phyloP scores from a whole-genome alignment of 2,888 invertebrate species.

The Sicus ferrugineus region DNA sequence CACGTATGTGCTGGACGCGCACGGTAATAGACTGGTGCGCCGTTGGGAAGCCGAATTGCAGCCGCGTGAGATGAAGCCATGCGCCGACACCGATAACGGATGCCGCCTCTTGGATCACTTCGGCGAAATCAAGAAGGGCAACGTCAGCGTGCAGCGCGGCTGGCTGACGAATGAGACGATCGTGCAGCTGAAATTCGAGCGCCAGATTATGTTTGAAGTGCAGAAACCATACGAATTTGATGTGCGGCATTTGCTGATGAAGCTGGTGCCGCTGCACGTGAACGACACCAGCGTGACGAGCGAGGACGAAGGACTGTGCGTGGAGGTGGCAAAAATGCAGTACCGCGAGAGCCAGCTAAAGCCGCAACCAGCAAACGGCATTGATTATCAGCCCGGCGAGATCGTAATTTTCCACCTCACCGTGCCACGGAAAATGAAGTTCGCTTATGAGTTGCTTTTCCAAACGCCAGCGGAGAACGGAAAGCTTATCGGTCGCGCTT shows the following conservation, averaged over 20 bases:
- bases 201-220: constrained; percentile 74
- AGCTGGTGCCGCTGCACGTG: constrained; percentile 59
- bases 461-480: constrained; percentile 72
- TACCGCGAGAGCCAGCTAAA: constrained; percentile 54
- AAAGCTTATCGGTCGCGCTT: constrained; percentile 82
- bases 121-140: constrained; percentile 33
- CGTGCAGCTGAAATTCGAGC: constrained; percentile 80
- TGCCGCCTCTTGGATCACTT: constrained; percentile 38
- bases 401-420: constrained; percentile 58
- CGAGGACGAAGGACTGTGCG: constrained; percentile 44
- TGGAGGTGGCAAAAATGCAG: constrained; percentile 55
- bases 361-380: constrained; percentile 50
- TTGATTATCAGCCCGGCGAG: constrained; percentile 53
- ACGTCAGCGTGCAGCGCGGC: constrained; percentile 64
- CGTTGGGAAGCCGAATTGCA: constrained; percentile 68
- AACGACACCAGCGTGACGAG: constrained; percentile 30
- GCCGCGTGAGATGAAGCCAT: constrained; percentile 48
- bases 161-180: constrained; percentile 80
- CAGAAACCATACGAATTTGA: constrained; percentile 66
- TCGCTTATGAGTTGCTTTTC: constrained; percentile 45
- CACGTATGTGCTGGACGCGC: constrained; percentile 53
- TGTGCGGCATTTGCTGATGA: constrained; percentile 63
- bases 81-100: neutral
- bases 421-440: constrained; percentile 49
- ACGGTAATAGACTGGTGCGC: constrained; percentile 58